A percentile compares a stretch with the other conserved stretches of the same genome.
Evolutionary conservation across 2,113 vertebrate species (phyloP).

Genomic region (Balaenoptera acutorostrata): DNA sequence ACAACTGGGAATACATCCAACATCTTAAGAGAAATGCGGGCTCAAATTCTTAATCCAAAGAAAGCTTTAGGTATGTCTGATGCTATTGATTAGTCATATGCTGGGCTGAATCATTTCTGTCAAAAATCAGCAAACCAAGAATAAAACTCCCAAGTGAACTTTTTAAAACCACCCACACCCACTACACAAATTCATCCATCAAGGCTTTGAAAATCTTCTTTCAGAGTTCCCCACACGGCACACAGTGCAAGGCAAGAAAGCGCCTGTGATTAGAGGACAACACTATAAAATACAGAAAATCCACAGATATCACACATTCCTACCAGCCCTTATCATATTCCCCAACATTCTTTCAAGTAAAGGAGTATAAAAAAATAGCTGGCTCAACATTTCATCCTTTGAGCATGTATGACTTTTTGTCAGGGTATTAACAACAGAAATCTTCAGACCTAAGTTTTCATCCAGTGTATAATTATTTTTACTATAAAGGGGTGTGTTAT

Average conservation of each 20-base stretch:
- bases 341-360: neutral
- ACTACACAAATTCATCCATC: neutral
- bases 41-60: neutral
- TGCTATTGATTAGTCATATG: neutral
- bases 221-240: neutral
- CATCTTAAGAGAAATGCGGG: neutral
- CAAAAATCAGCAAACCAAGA: conserved; percentile 21
- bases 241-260: accelerated
- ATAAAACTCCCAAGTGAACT: conserved; percentile 4
- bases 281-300: neutral
- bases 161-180: neutral
- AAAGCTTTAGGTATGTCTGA: neutral
- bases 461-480: neutral
- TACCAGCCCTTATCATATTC: neutral
- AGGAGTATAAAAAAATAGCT: neutral
- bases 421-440: neutral
- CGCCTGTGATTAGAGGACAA: accelerated
- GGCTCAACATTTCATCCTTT: neutral
- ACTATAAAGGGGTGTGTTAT: neutral
- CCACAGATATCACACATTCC: neutral
- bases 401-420: neutral
- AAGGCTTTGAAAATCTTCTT: neutral
- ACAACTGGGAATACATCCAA: conserved; percentile 38
- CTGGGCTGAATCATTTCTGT: conserved; percentile 13
- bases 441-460: neutral